These are phyloP conservation scores for Heliconius aoede DNA, from an alignment of 2,888 invertebrate genomes.

Conservation along the genomic window DNA sequence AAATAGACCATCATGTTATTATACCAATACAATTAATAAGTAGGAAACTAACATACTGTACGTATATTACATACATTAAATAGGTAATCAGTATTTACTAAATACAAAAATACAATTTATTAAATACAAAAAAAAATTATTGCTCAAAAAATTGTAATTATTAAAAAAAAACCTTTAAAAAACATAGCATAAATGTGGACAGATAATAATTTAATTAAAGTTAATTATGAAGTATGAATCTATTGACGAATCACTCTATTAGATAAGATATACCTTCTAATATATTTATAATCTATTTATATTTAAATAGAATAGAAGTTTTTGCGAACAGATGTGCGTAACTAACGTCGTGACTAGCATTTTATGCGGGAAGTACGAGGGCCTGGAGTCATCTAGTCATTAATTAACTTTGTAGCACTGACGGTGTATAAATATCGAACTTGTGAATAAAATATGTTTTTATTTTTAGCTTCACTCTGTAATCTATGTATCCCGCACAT, in stretches of 20 bases:
- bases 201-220: neutral
- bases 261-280: neutral
- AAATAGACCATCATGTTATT: too few relatives aligned
- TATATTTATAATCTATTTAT: neutral
- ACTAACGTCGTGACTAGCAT: conserved; percentile 56
- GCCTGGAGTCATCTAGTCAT: conserved; percentile 12
- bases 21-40: too few relatives aligned
- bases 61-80: too few relatives aligned
- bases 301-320: neutral
- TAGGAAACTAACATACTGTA: too few relatives aligned
- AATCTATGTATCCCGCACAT: too few relatives aligned
- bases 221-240: neutral
- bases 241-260: conserved; percentile 4
- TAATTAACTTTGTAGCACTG: neutral
- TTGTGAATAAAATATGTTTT: neutral
- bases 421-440: neutral
- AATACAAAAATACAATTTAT: too few relatives aligned
- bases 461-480: too few relatives aligned
- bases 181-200: neutral
- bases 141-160: too few relatives aligned
- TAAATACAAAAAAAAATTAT: too few relatives aligned
- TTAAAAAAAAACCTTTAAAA: neutral
- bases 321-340: conserved; percentile 55
- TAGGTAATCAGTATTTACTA: too few relatives aligned
- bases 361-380: conserved; percentile 49